Conservation (phyloP, 2,113 vertebrate species). For the Engystomops pustulosus region DNA sequence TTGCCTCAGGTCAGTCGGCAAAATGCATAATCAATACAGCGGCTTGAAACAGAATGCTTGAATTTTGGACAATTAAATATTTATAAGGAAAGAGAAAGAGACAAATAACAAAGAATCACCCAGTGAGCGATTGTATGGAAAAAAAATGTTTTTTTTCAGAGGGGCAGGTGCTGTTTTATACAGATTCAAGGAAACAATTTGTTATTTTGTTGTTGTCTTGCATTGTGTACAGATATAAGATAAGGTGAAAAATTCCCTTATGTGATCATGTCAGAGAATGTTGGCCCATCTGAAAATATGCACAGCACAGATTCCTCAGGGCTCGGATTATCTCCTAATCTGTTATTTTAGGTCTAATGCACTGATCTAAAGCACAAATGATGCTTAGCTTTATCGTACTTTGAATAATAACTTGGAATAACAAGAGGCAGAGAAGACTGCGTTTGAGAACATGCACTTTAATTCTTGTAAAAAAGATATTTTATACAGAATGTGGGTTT, state of each 20-base stretch:
- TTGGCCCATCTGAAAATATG: not conserved
- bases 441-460: not conserved
- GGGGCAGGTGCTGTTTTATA: conserved; percentile 23
- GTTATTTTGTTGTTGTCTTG: not conserved
- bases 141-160: not conserved
- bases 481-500: not conserved
- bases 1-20: conserved; percentile 49
- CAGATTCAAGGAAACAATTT: conserved; percentile 8
- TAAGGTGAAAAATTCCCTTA: conserved; percentile 11
- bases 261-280: conserved; percentile 33
- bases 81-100: conserved; percentile 34
- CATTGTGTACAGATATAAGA: conserved; percentile 23
- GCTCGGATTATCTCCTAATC: conserved; percentile 24
- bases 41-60: conserved; percentile 55
- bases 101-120: conserved; percentile 37
- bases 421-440: not conserved
- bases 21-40: conserved; percentile 58
- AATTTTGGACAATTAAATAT: conserved; percentile 58
- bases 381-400: not conserved
- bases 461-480: not conserved
- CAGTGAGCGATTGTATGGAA: not conserved
- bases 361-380: conserved; percentile 18
- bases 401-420: conserved; percentile 8
- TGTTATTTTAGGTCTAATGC: conserved; percentile 29
- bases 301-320: not conserved